A percentile compares a stretch with the other conserved stretches of the same genome.
These are phyloP conservation scores for Mermis nigrescens DNA, from an alignment of 2,888 invertebrate genomes.

Conservation along the genomic window DNA sequence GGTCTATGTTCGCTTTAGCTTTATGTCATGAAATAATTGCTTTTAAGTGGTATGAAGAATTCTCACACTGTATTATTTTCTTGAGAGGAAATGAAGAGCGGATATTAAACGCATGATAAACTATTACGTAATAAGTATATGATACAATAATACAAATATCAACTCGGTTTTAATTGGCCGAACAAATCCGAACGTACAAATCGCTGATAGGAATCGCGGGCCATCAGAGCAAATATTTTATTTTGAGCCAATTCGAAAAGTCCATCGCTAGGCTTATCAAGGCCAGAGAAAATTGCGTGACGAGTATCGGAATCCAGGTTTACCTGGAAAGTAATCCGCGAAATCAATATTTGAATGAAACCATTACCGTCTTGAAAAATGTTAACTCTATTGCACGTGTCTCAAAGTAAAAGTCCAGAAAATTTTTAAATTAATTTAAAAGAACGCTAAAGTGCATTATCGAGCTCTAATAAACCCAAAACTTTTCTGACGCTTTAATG, in stretches of 20 bases:
- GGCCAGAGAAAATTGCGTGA: conserved; percentile 31
- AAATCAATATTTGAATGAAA: too few relatives aligned
- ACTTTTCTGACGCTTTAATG: too few relatives aligned
- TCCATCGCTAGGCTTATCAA: conserved; percentile 34
- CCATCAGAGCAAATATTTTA: conserved; percentile 40
- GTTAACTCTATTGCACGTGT: background rate
- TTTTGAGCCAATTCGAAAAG: conserved; percentile 41
- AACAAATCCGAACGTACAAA: conserved; percentile 41
- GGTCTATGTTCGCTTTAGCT: too few relatives aligned
- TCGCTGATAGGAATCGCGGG: conserved; percentile 41
- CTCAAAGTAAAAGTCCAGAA: background rate
- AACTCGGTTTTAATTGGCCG: too few relatives aligned
- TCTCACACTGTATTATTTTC: too few relatives aligned
- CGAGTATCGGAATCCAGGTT: conserved; percentile 40
- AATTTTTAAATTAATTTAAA: background rate
- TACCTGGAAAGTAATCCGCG: conserved; percentile 38
- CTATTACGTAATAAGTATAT: too few relatives aligned
- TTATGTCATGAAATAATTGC: too few relatives aligned
- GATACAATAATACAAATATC: too few relatives aligned
- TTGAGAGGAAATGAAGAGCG: too few relatives aligned
- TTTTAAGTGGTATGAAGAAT: too few relatives aligned
- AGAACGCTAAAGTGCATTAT: background rate
- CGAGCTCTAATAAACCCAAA: background rate
- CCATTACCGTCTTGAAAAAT: background rate
- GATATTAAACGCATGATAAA: too few relatives aligned